Conservation (phyloP, 2,888 invertebrate genomes). For the Trichopria drosophilae region DNA sequence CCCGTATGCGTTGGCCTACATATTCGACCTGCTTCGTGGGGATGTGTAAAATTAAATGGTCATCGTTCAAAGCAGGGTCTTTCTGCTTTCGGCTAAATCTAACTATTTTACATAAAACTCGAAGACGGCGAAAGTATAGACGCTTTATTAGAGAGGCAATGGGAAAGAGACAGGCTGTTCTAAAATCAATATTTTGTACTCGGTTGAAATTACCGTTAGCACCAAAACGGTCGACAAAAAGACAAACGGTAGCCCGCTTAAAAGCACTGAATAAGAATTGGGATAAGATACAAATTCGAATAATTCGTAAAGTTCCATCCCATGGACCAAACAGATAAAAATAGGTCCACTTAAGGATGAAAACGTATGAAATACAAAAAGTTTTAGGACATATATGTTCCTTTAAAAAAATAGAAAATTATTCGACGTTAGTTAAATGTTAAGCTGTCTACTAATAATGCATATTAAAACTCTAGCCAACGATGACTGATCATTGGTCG, state of each 20-base stretch:
- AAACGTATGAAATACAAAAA: no score
- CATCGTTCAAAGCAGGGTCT: background rate
- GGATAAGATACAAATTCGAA: no score
- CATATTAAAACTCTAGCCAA: no score
- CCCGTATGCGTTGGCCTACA: constrained; percentile 25
- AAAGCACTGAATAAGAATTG: no score
- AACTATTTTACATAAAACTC: constrained; percentile 23
- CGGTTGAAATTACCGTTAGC: constrained; percentile 2
- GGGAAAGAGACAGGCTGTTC: constrained; percentile 8
- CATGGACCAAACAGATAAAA: no score
- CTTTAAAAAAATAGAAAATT: no score
- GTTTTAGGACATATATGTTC: no score
- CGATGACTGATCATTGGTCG: no score
- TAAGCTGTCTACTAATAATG: no score
- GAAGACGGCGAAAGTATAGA: constrained; percentile 20
- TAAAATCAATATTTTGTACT: constrained; percentile 2
- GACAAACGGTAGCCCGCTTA: constrained; percentile 27
- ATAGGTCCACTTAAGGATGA: no score
- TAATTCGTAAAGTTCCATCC: no score
- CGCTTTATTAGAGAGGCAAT: constrained; percentile 9
- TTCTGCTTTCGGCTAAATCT: constrained; percentile 20
- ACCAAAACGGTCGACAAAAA: constrained; percentile 8
- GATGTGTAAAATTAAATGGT: constrained; percentile 8
- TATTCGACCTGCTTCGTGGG: constrained; percentile 19
- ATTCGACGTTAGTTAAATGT: no score